phyloP scores from a whole-genome alignment of 2,888 invertebrate genomes.

The Andrena haemorrhoa region DNA sequence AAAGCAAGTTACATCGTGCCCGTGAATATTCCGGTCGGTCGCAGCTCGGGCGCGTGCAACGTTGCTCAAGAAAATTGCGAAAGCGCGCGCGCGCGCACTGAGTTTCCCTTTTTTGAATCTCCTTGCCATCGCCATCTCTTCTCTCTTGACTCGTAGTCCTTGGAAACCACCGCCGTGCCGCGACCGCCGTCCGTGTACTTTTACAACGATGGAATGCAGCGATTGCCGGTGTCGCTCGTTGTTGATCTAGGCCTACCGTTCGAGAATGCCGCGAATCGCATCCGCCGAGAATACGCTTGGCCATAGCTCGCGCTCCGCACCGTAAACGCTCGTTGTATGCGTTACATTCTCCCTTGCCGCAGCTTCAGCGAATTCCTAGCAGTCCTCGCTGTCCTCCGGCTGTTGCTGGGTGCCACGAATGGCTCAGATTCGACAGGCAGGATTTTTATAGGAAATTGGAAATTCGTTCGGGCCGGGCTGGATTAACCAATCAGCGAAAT shows the following conservation, averaged over 20 bases:
- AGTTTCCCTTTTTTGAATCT: constrained; percentile 69
- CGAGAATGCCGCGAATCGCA: constrained; percentile 43
- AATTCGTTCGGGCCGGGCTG: too few relatives aligned
- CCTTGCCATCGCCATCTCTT: constrained; percentile 55
- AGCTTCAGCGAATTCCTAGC: constrained; percentile 2
- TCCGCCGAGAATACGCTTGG: constrained; percentile 16
- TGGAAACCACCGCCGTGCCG: constrained; percentile 50
- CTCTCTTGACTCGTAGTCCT: constrained; percentile 72
- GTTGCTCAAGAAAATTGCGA: constrained; percentile 76
- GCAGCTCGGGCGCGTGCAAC: constrained; percentile 1
- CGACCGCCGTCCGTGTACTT: constrained; percentile 59
- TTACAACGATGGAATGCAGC: constrained; percentile 76
- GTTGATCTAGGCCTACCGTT: constrained; percentile 67
- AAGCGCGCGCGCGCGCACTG: constrained; percentile 55
- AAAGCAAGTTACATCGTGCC: constrained; percentile 4
- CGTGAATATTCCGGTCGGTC: constrained; percentile 46
- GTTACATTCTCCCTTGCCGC: constrained; percentile 36
- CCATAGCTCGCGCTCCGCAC: constrained; percentile 11
- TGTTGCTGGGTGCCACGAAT: neutral
- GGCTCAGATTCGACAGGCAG: neutral
- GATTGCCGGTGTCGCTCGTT: constrained; percentile 55
- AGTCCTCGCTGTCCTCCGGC: neutral
- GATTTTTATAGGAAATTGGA: neutral
- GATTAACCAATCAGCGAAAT: too few relatives aligned
- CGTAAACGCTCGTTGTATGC: constrained; percentile 9